A percentile compares a stretch with the other conserved stretches of the same genome.
Conservation (phyloP, 2,888 invertebrate species). For the Pseudococcus jackbeardsleyi region DNA sequence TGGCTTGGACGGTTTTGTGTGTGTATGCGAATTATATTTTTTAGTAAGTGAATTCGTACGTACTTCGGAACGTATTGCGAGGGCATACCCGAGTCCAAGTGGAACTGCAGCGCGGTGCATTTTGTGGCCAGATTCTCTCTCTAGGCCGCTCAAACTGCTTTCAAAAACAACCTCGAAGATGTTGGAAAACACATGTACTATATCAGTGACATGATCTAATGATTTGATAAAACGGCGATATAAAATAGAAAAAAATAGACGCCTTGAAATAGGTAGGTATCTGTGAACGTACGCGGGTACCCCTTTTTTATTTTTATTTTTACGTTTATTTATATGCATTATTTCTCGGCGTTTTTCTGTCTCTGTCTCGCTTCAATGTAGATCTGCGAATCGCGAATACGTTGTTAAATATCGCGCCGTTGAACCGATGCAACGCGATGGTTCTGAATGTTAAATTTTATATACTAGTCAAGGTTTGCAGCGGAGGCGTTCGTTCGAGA, state of each 20-base stretch:
- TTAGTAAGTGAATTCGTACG: neutral
- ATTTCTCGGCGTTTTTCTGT: neutral
- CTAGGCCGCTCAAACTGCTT: slow-evolving; percentile 23
- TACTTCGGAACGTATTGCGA: no score
- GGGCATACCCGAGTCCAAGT: neutral
- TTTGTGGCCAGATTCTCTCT: neutral
- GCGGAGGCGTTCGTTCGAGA: neutral
- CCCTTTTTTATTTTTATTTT: neutral
- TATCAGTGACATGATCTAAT: slow-evolving; percentile 29
- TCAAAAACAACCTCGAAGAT: slow-evolving; percentile 40
- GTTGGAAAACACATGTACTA: slow-evolving; percentile 39
- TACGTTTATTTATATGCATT: neutral
- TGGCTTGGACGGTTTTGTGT: neutral
- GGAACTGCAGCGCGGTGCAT: neutral
- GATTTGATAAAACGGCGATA: slow-evolving; percentile 33
- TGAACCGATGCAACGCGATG: no score
- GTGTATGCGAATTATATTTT: neutral
- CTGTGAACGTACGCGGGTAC: neutral
- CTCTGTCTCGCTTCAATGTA: neutral
- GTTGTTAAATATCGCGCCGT: neutral
- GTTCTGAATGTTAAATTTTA: neutral
- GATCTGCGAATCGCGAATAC: neutral
- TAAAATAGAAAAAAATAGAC: slow-evolving; percentile 3
- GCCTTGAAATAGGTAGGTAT: neutral
- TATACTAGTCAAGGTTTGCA: neutral